Evolutionary conservation across 2,888 invertebrate species (phyloP), one percentile per base, ranked within the genome.

Genomic region (Abrostola triplasia): DNA sequence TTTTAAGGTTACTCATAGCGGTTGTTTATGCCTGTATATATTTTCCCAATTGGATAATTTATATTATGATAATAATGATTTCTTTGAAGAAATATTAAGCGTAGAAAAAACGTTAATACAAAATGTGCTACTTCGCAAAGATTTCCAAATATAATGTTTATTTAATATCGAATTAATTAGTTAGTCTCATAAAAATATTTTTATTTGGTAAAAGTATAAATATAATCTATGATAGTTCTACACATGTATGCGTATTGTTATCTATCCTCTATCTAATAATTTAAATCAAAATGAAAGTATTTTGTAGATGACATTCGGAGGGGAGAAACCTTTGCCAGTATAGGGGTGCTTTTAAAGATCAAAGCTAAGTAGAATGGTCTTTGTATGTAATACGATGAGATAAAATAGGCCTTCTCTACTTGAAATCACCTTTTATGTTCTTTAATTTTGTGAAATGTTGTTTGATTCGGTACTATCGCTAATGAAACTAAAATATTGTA

Each of bases 331-430:
- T 62, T 64, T 63, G 47, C 40, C 44, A 47, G 69, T 73, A 69
- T 76, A 70, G 73, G 74, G 73, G 76, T 67, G 69, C 72, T 79
- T 77, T 76, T 69, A 67, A 57, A 85, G 82, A 84, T 84, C 85
- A 85, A 85, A 86, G 85, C 59, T 55, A 71, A 64, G 65, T 66
- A 73, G 76, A 79, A 78, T 71, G 67, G 70, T 66, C 73, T 78
- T 79, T 70, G 73, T 58, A 73, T 64, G 69, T 68, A 67, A 72
- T 67, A 64, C 54, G 64, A 59, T 62, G 70, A 64, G 70, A 78
- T 75, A 67, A 73, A 78, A 72, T 72, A 70, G 65, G 52, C 67
- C 55, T 59, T 64, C 70, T 67, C 62, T 49, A 58, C 65, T 70
- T 78, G 59, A 68, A 71, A 78, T 60, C 51, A 61, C 66, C 58